Evolutionary conservation across 2,797 vertebrate species (phyloP).

Genomic region (Cryptoprocta ferox): DNA sequence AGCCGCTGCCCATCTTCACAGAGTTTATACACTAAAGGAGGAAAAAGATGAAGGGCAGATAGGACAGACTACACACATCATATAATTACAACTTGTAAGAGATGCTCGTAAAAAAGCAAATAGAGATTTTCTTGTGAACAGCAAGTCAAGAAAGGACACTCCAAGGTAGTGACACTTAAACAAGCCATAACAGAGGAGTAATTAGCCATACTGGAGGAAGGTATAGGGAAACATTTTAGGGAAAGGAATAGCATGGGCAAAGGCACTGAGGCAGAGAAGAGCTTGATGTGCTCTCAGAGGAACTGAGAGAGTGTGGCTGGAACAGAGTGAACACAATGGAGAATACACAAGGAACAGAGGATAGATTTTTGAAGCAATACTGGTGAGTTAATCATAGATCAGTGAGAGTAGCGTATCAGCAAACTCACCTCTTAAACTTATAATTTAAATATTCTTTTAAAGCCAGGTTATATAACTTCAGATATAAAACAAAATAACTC

Average conservation of each 20-base stretch:
- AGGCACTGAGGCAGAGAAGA: slow-evolving; percentile 40
- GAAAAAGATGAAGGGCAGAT: slow-evolving; percentile 1
- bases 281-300: neutral
- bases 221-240: neutral
- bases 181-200: neutral
- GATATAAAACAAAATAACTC: slow-evolving; percentile 58
- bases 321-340: neutral
- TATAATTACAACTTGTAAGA: slow-evolving; percentile 44
- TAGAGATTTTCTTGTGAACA: slow-evolving; percentile 13
- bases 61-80: neutral
- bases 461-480: slow-evolving; percentile 42
- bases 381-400: neutral
- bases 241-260: slow-evolving; percentile 1
- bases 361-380: neutral
- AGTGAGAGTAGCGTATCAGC: neutral
- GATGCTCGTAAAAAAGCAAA: slow-evolving; percentile 28
- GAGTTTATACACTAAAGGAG: neutral
- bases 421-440: slow-evolving; percentile 49
- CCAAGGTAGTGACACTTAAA: slow-evolving; percentile 35
- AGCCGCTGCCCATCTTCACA: neutral
- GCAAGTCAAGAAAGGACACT: slow-evolving; percentile 33
- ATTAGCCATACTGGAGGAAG: neutral
- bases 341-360: neutral
- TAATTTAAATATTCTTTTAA: slow-evolving; percentile 44
- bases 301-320: neutral